Evolutionary conservation across 2,888 invertebrate genomes (phyloP), one percentile per base, ranked within the genome.

Genomic region (Tenthredo amoena): DNA sequence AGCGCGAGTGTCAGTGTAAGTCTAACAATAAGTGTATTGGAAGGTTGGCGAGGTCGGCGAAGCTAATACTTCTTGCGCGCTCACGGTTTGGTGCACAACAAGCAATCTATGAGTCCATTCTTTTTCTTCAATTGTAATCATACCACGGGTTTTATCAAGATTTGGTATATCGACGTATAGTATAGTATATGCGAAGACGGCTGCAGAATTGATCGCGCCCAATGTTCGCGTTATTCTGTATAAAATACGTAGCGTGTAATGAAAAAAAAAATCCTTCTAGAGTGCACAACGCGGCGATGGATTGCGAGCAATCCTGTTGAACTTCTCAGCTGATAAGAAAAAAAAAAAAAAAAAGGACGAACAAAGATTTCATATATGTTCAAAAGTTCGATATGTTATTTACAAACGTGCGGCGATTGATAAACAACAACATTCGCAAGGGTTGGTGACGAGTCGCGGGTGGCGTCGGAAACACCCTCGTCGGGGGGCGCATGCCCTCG

Each of bases 41-140:
- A 83, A 71, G 65, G 47, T 62, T 7, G 81, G 58, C 21, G 62
- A 62, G 43, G 62, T 21, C 40, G 81, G 58, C 37, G 81, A 77
- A 34, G 81, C 40, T 83, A 50, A 68, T 68, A 68, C 50, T 47
- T 88, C 86, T 87, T 84, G 77, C 83, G 86, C 81, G 86, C 87
- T 89, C 68, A 89, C 89, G 91, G 88, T 87, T 86, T 89, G 89
- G 87, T 88, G 90, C 89, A 89, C 91, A 89, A 82, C 87, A 87
- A 86, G 88, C 90, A 91, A 91, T 91, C 90, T 87, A 81, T 86
- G 86, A 86, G 76, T 86, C 87, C 88, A 88, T 90, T 87, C 87
- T 87, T 88, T 87, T 88, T 88, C 88, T 82, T 87, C 88, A 87
- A 88, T 89, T 86, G 87, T 81, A 88, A 88, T 87, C 87, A 87